Conservation (phyloP, 1,140 invertebrate species). For the Ceratina calcarata region DNA sequence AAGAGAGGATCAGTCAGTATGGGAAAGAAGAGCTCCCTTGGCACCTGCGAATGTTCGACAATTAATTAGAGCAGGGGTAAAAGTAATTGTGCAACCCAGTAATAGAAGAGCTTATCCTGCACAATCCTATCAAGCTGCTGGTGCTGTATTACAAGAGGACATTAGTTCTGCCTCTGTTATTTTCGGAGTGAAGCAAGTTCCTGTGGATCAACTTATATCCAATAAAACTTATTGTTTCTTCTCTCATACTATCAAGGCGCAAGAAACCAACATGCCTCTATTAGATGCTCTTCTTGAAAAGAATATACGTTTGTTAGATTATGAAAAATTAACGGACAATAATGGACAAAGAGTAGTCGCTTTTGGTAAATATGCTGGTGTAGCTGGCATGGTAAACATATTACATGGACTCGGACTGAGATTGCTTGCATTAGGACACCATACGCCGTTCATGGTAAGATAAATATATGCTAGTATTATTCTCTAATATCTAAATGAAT, state of each 20-base stretch:
- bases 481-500: not conserved
- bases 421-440: conserved; percentile 96
- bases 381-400: conserved; percentile 99
- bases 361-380: conserved; percentile 99
- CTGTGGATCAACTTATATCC: conserved; percentile 94
- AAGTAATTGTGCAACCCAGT: conserved; percentile 98
- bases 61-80: conserved; percentile 92
- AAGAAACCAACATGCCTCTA: conserved; percentile 98
- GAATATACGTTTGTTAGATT: conserved; percentile 98
- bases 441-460: conserved; percentile 98
- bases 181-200: conserved; percentile 98
- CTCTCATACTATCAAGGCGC: conserved; percentile 99
- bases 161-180: conserved; percentile 97
- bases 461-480: not conserved
- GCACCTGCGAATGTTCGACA: conserved; percentile 94
- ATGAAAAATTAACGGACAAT: conserved; percentile 96
- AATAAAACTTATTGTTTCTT: conserved; percentile 99
- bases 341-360: conserved; percentile 95
- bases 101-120: conserved; percentile 98
- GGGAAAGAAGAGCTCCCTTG: conserved; percentile 98
- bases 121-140: conserved; percentile 85
- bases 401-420: conserved; percentile 97
- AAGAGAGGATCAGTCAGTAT: conserved; percentile 97
- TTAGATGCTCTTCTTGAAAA: conserved; percentile 97
- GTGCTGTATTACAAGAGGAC: conserved; percentile 97